phyloP scores from a whole-genome alignment of 1,140 invertebrate species.

The Drosophila serrata region DNA sequence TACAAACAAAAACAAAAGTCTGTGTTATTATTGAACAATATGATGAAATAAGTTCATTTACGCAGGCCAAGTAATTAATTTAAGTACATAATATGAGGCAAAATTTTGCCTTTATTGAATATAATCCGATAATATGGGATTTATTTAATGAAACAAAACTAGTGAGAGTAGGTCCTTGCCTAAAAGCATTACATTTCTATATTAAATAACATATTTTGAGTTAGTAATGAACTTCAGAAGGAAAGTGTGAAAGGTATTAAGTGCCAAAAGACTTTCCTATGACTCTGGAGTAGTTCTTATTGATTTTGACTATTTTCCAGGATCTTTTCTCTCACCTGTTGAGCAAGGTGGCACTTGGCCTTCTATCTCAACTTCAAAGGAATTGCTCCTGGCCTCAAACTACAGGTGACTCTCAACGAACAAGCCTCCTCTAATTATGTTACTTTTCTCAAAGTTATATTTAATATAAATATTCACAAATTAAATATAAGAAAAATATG shows the following conservation, averaged over 20 bases:
- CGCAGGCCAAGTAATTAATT: constrained; percentile 1
- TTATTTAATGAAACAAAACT: no score
- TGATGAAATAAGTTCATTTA: constrained; percentile 9
- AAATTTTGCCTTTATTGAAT: background rate
- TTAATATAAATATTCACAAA: background rate
- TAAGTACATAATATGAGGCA: background rate
- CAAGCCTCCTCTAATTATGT: background rate
- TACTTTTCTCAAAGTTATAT: background rate
- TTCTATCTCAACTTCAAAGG: background rate
- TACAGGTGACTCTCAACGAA: background rate
- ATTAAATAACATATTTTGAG: no score
- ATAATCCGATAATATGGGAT: background rate
- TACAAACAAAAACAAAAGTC: background rate
- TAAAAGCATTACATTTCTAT: no score
- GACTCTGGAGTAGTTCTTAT: no score
- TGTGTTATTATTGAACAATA: background rate
- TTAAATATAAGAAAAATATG: background rate
- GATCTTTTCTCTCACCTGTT: no score
- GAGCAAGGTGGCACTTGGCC: no score
- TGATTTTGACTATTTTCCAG: no score
- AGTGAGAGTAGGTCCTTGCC: no score
- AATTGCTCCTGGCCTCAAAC: background rate
- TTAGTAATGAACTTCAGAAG: background rate
- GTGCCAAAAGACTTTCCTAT: no score
- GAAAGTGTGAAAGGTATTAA: no score